phyloP scores from a whole-genome alignment of 2,113 vertebrate species.

The Proterorhinus semilunaris region DNA sequence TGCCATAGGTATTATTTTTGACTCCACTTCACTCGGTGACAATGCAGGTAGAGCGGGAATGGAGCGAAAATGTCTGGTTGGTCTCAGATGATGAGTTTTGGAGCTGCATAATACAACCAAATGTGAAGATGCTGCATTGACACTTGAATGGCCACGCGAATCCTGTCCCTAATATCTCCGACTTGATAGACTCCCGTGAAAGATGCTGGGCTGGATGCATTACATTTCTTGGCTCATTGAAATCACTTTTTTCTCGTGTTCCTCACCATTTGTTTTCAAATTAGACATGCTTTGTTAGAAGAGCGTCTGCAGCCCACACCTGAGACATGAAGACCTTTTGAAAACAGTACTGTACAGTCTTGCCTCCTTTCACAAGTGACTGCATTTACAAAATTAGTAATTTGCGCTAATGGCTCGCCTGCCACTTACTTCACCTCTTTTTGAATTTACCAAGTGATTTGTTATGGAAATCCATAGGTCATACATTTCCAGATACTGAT shows the following conservation, averaged over 20 bases:
- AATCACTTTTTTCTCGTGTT: slow-evolving; percentile 31
- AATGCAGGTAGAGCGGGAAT: slow-evolving; percentile 14
- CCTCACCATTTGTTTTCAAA: slow-evolving; percentile 57
- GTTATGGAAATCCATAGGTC: slow-evolving; percentile 17
- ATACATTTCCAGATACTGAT: too few species aligned
- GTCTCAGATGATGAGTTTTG: slow-evolving; percentile 63
- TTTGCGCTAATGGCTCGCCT: slow-evolving; percentile 31
- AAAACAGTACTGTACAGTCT: slow-evolving; percentile 46
- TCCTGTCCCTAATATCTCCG: slow-evolving; percentile 62
- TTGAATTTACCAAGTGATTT: too few species aligned
- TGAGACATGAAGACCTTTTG: slow-evolving; percentile 41
- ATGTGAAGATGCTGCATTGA: slow-evolving; percentile 42
- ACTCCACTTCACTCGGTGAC: slow-evolving; percentile 36
- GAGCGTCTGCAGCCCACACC: slow-evolving; percentile 42
- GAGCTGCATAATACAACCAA: slow-evolving; percentile 63
- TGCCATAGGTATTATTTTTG: slow-evolving; percentile 41
- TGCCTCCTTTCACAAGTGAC: slow-evolving; percentile 31
- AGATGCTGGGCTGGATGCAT: slow-evolving; percentile 69
- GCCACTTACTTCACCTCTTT: background rate
- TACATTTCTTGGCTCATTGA: slow-evolving; percentile 77
- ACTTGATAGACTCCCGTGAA: slow-evolving; percentile 70
- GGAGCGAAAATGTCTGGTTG: slow-evolving; percentile 34
- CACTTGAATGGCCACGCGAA: slow-evolving; percentile 69
- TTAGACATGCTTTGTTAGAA: slow-evolving; percentile 71
- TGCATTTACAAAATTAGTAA: slow-evolving; percentile 32